phyloP scores from a whole-genome alignment of 1,140 invertebrate genomes.

The Neodiprion fabricii region DNA sequence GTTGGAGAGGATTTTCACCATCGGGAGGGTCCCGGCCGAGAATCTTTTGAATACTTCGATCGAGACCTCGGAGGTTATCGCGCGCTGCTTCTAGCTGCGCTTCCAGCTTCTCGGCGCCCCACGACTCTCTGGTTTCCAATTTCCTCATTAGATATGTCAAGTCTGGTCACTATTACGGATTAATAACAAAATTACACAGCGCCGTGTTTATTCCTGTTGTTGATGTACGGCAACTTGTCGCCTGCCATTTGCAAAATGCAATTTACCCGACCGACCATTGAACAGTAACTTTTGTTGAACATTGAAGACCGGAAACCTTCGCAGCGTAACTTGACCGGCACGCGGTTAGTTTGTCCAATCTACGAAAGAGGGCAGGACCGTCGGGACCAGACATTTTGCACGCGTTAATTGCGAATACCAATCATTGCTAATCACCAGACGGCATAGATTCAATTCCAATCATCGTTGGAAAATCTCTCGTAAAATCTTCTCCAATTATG shows the following conservation, averaged over 20 bases:
- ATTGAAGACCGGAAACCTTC: neutral
- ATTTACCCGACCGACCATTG: neutral
- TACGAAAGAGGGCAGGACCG: neutral
- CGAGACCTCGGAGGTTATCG: slow-evolving; percentile 54
- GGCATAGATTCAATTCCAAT: too few species aligned
- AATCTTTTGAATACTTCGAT: slow-evolving; percentile 59
- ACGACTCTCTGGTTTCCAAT: slow-evolving; percentile 51
- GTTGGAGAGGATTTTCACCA: slow-evolving; percentile 50
- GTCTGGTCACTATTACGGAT: neutral
- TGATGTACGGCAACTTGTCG: neutral
- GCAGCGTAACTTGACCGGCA: too few species aligned
- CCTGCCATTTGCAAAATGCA: neutral
- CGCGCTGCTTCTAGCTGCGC: slow-evolving; percentile 55
- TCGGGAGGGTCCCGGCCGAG: slow-evolving; percentile 58
- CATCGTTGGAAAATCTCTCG: too few species aligned
- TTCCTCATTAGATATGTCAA: slow-evolving; percentile 44
- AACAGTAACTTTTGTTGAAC: neutral
- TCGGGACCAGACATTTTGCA: neutral
- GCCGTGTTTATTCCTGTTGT: neutral
- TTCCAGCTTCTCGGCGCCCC: slow-evolving; percentile 54
- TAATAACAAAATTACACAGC: neutral
- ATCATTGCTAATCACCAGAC: too few species aligned
- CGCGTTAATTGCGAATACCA: too few species aligned
- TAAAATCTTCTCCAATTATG: too few species aligned
- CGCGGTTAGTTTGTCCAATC: too few species aligned